phyloP scores from a whole-genome alignment of 1,140 invertebrate species.

The Aphis gossypii region DNA sequence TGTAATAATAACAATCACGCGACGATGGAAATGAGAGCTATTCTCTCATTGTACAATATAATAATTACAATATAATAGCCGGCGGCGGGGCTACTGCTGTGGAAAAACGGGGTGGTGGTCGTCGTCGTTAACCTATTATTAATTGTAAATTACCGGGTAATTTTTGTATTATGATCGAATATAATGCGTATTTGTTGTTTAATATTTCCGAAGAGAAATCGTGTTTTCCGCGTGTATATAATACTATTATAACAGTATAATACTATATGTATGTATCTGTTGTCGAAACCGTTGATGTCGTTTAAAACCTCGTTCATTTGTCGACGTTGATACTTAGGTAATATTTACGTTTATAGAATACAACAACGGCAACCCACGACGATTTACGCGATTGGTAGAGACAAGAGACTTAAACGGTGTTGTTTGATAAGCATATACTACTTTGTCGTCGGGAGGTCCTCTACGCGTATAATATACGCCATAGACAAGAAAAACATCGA shows the following conservation, averaged over 20 bases:
- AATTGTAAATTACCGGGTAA: slow-evolving; percentile 27
- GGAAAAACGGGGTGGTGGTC: background rate
- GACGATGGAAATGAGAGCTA: background rate
- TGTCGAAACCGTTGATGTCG: background rate
- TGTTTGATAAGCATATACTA: background rate
- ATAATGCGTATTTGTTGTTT: background rate
- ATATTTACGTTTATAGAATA: background rate
- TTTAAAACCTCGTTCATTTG: background rate
- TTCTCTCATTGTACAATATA: slow-evolving; percentile 35
- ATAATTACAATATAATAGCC: slow-evolving; percentile 49
- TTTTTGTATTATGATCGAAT: slow-evolving; percentile 19
- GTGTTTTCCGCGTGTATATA: background rate
- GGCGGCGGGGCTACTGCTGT: too few species aligned
- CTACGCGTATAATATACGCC: background rate
- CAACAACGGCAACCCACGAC: background rate
- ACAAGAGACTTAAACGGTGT: background rate
- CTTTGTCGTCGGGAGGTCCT: background rate
- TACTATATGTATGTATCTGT: background rate
- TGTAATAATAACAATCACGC: slow-evolving; percentile 25
- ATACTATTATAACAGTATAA: background rate
- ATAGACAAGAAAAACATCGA: background rate
- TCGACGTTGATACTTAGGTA: background rate
- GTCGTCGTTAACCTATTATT: background rate
- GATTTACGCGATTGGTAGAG: background rate
- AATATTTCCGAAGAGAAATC: background rate